These are phyloP conservation scores for Malurus leucopterus DNA, from an alignment of 2,797 vertebrate species.

Conservation along the genomic window DNA sequence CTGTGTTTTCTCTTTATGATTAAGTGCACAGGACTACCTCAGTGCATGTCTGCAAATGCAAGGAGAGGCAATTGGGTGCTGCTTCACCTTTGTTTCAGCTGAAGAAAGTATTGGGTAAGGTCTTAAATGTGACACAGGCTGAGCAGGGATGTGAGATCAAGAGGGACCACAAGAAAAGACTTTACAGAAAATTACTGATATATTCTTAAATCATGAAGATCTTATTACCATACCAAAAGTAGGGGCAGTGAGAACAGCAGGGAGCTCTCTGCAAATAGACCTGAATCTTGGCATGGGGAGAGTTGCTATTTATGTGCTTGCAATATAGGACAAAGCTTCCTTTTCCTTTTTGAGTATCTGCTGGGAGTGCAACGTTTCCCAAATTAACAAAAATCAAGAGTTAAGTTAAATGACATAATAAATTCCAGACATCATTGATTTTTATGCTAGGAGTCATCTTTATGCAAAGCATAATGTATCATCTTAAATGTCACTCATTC, in stretches of 20 bases:
- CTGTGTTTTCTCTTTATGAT: neutral
- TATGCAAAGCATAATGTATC: slow-evolving; percentile 13
- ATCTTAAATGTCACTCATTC: slow-evolving; percentile 24
- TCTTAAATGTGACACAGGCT: neutral
- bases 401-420: slow-evolving; percentile 22
- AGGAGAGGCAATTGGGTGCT: neutral
- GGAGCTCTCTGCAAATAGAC: neutral
- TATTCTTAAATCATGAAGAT: neutral
- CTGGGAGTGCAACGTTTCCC: neutral
- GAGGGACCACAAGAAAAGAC: neutral
- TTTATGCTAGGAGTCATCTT: slow-evolving; percentile 31
- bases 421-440: slow-evolving; percentile 33
- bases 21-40: neutral
- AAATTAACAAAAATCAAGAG: slow-evolving; percentile 11
- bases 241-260: neutral
- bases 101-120: neutral
- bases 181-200: neutral
- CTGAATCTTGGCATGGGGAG: neutral
- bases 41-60: neutral
- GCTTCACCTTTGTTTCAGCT: neutral
- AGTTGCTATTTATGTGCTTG: neutral
- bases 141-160: neutral
- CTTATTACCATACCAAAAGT: neutral
- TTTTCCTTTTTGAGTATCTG: neutral
- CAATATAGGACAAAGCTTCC: neutral